Conservation (phyloP, 2,888 invertebrate species). For the Synanthedon vespiformis region DNA sequence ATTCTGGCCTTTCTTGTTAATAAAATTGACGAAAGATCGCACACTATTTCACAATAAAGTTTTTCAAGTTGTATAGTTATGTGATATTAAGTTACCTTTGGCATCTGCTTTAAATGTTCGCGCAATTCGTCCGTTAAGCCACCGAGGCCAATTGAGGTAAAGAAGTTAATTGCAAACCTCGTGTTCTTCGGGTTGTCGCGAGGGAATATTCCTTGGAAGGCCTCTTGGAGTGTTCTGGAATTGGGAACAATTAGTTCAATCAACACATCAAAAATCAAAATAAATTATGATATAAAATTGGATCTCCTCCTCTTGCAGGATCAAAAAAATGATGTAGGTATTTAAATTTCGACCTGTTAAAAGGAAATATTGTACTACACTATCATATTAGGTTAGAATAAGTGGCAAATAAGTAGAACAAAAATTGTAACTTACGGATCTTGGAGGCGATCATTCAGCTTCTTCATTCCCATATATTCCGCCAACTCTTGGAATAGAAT, state of each 20-base stretch:
- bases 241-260: conserved; percentile 6
- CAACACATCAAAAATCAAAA: too few relatives aligned
- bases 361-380: conserved; percentile 21
- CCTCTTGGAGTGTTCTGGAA: conserved; percentile 83
- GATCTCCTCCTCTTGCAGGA: too few relatives aligned
- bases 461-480: conserved; percentile 95
- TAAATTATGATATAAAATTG: too few relatives aligned
- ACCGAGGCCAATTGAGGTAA: conserved; percentile 96
- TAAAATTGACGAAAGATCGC: too few relatives aligned
- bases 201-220: conserved; percentile 94
- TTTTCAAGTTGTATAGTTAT: too few relatives aligned
- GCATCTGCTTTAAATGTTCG: conserved; percentile 86
- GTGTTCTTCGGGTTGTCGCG: conserved; percentile 96
- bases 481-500: conserved; percentile 96
- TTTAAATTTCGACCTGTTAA: conserved; percentile 84
- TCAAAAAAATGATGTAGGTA: conserved; percentile 56
- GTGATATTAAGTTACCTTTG: conserved; percentile 56
- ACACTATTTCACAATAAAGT: too few relatives aligned
- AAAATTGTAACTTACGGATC: conserved; percentile 79
- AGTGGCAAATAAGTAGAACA: too few relatives aligned
- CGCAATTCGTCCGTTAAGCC: conserved; percentile 94
- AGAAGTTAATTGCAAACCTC: conserved; percentile 97
- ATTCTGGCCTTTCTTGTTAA: too few relatives aligned
- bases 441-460: conserved; percentile 89
- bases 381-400: too few relatives aligned